phyloP scores from a whole-genome alignment of 1,140 invertebrate species.

The Lethocerus indicus region DNA sequence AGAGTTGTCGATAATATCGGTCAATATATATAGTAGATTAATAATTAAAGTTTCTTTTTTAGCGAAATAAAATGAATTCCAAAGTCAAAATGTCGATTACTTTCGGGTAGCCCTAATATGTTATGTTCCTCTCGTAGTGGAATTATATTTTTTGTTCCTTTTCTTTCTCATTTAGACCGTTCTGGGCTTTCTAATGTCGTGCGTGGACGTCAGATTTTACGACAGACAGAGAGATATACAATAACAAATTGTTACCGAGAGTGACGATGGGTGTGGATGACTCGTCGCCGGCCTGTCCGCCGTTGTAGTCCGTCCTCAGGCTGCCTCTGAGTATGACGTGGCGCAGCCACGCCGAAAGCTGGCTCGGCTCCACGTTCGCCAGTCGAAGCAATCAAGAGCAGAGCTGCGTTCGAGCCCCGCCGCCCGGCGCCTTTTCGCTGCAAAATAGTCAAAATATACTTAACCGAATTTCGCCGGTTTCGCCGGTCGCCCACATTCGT shows the following conservation, averaged over 20 bases:
- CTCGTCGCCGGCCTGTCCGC: conserved; percentile 12
- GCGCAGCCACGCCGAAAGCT: conserved; percentile 48
- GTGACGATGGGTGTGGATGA: conserved; percentile 9
- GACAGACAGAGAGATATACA: neutral
- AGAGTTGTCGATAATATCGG: too few relatives aligned
- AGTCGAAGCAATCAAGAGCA: conserved; percentile 49
- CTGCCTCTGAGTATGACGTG: conserved; percentile 39
- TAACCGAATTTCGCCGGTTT: too few relatives aligned
- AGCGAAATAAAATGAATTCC: too few relatives aligned
- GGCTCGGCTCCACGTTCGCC: conserved; percentile 39
- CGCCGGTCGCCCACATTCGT: too few relatives aligned
- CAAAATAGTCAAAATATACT: conserved; percentile 1
- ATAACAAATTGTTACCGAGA: conserved; percentile 3
- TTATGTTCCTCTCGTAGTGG: too few relatives aligned
- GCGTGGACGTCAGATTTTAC: too few relatives aligned
- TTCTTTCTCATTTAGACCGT: neutral
- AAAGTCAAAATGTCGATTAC: too few relatives aligned
- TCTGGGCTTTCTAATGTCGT: too few relatives aligned
- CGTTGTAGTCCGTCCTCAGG: conserved; percentile 22
- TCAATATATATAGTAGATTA: too few relatives aligned
- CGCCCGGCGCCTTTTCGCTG: conserved; percentile 35
- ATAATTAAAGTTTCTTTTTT: too few relatives aligned
- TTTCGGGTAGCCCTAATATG: too few relatives aligned
- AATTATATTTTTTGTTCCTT: too few relatives aligned
- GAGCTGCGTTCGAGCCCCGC: conserved; percentile 45